phyloP scores from a whole-genome alignment of 2,888 invertebrate genomes.

The Priocnemis perturbator region DNA sequence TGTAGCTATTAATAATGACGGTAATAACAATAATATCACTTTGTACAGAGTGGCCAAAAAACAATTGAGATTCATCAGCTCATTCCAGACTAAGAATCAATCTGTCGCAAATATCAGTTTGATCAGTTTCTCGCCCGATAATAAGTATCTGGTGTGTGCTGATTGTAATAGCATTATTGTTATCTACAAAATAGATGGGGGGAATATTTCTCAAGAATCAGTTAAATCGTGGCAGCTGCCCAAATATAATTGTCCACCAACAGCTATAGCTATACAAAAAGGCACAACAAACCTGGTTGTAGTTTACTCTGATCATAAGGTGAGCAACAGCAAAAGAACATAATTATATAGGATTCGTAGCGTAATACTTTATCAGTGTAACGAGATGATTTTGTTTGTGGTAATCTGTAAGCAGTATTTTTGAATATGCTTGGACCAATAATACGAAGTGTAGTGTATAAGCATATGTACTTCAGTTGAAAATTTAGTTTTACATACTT shows the following conservation, averaged over 20 bases:
- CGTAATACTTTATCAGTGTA: no score
- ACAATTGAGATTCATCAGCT: constrained; percentile 54
- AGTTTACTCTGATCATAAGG: constrained; percentile 88
- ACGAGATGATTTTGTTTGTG: no score
- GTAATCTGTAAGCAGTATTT: no score
- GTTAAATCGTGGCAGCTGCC: constrained; percentile 80
- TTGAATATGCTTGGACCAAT: no score
- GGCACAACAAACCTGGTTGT: constrained; percentile 80
- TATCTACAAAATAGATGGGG: constrained; percentile 78
- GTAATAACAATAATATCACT: constrained; percentile 52
- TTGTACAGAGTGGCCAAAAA: constrained; percentile 65
- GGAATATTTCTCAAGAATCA: constrained; percentile 47
- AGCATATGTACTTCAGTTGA: no score
- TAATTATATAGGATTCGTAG: constrained; percentile 11
- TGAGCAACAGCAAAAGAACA: constrained; percentile 68
- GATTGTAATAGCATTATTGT: constrained; percentile 82
- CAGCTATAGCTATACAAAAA: constrained; percentile 83
- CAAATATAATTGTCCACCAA: constrained; percentile 82
- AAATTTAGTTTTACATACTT: no score
- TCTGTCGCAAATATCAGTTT: constrained; percentile 57
- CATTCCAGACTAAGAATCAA: constrained; percentile 60
- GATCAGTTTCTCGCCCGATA: constrained; percentile 74
- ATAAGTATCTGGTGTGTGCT: constrained; percentile 81
- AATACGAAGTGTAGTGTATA: no score
- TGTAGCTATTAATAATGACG: constrained; percentile 58